phyloP scores from a whole-genome alignment of 2,797 vertebrate genomes.

The Avahi laniger region DNA sequence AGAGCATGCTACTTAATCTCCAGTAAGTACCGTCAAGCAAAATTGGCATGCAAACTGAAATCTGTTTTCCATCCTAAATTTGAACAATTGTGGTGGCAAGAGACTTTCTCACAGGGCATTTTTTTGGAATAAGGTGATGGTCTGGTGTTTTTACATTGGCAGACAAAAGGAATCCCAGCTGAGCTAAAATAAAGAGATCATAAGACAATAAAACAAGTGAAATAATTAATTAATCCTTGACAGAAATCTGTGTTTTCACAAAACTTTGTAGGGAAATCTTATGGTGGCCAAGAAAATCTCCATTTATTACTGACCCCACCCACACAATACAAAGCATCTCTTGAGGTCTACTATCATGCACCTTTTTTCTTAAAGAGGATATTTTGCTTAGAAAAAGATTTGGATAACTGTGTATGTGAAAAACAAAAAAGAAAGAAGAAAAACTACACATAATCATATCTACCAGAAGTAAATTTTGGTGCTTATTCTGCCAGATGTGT shows the following conservation, averaged over 20 bases:
- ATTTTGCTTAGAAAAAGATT: slow-evolving; percentile 7
- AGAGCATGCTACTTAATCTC: background rate
- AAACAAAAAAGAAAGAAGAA: no score
- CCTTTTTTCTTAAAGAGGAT: background rate
- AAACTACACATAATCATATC: no score
- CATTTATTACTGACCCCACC: background rate
- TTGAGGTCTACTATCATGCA: background rate
- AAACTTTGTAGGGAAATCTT: background rate
- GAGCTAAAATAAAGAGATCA: slow-evolving; percentile 4
- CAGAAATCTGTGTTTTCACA: background rate
- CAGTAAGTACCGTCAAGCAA: background rate
- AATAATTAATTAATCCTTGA: background rate
- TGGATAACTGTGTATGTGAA: background rate
- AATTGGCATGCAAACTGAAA: background rate
- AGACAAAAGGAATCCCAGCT: background rate
- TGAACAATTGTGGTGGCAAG: background rate
- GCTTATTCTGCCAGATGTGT: background rate
- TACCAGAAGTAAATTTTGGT: background rate
- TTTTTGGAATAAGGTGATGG: background rate
- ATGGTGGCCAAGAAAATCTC: background rate
- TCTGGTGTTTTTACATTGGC: background rate
- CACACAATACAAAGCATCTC: background rate
- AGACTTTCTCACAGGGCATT: background rate
- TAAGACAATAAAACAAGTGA: slow-evolving; percentile 14
- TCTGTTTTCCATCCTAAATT: background rate